Evolutionary conservation across 1,140 invertebrate genomes (phyloP), one percentile per base, ranked within the genome.

Genomic region (Achatina immaculata): DNA sequence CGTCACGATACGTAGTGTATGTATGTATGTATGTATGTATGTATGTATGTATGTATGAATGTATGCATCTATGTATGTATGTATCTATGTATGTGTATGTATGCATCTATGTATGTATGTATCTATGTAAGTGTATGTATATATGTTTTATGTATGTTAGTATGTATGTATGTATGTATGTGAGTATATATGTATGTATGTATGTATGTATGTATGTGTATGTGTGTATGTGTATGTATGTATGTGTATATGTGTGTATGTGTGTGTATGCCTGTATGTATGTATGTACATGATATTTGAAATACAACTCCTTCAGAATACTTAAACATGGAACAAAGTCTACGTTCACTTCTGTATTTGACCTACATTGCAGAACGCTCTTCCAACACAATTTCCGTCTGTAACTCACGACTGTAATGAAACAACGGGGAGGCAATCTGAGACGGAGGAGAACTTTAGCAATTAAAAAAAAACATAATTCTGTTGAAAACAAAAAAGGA

Each of bases 161-260:
- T 65, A 65, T 65, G n/a, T 65, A 65, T 65, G n/a, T 65, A 65
- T 65, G n/a, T 65, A 65, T 65, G n/a, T 65, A 65, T 65, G n/a
- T 65, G n/a, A 11, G n/a, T 65, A 65, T 65, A 65, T 65, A 65
- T 65, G n/a, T 65, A 65, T 65, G n/a, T 65, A 65, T 65, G n/a
- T 65, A 65, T 65, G n/a, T 65, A 65, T 65, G n/a, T 65, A 65
- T 65, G n/a, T 65, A 65, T 65, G n/a, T 65, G n/a, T 65, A 34
- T 65, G n/a, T 65, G n/a, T 65, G n/a, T 65, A 34, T 65, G n/a
- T 65, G n/a, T 65, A 34, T 65, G n/a, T 65, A 34, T 65, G 48
- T 51, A 24, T 51, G 11, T 14, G 24, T 51, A 51, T 51, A 24
- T 51, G 48, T 51, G 11, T 51, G 48, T 51, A 24, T 51, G 48